Conservation (phyloP, 2,888 invertebrate genomes). For the Rhopalosiphum nymphaeae region DNA sequence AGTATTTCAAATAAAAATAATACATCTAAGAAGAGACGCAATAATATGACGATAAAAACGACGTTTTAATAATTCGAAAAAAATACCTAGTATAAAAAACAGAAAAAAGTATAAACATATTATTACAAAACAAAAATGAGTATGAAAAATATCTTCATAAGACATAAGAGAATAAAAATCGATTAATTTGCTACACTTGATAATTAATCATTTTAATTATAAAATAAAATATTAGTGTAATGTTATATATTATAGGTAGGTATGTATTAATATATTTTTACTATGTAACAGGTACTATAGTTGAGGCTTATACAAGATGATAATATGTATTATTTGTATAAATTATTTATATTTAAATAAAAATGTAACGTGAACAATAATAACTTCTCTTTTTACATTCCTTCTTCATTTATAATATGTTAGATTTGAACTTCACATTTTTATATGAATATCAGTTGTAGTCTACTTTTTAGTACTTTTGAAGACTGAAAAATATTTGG, state of each 20-base stretch:
- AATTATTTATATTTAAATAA: too few relatives aligned
- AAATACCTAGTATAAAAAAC: not conserved
- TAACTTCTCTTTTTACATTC: too few relatives aligned
- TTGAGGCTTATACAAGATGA: too few relatives aligned
- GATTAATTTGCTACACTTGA: not conserved
- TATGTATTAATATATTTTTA: not conserved
- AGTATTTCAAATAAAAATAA: constrained; percentile 7
- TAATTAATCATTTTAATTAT: not conserved
- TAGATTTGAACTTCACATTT: too few relatives aligned
- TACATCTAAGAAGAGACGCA: not conserved
- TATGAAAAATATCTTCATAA: not conserved
- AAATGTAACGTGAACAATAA: too few relatives aligned
- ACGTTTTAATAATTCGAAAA: not conserved
- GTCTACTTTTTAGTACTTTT: too few relatives aligned
- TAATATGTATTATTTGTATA: too few relatives aligned
- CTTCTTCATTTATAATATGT: too few relatives aligned
- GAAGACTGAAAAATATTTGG: too few relatives aligned
- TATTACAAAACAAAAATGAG: not conserved
- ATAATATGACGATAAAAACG: not conserved
- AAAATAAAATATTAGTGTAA: not conserved
- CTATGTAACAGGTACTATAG: not conserved
- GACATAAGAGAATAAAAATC: not conserved
- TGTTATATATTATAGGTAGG: too few relatives aligned
- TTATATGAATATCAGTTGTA: too few relatives aligned
- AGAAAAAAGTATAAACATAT: not conserved